A percentile compares a stretch with the other conserved stretches of the same genome.
phyloP scores from a whole-genome alignment of 2,797 vertebrate genomes.

The Acestrorhynchus altus region DNA sequence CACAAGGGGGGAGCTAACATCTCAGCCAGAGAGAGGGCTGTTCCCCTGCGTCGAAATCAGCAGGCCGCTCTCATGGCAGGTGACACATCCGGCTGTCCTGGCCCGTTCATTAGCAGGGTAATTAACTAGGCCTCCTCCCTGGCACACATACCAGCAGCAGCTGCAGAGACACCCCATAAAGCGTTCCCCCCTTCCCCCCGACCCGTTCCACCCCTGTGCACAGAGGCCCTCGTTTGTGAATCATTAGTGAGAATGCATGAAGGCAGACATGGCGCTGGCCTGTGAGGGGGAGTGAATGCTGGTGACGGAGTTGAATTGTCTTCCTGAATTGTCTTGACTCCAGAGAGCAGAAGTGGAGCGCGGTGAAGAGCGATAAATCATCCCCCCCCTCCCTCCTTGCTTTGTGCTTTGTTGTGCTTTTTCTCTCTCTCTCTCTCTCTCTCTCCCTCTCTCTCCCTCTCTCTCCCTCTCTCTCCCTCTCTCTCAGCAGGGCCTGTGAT shows the following conservation, averaged over 20 bases:
- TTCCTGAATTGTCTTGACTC: constrained; percentile 51
- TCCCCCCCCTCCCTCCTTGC: constrained; percentile 59
- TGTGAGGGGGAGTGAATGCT: constrained; percentile 32
- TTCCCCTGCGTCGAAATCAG: constrained; percentile 42
- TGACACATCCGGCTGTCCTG: constrained; percentile 42
- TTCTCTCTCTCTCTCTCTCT: constrained; percentile 3
- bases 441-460: background rate
- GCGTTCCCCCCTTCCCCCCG: background rate
- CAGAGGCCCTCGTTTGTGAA: constrained; percentile 43
- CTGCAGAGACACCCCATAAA: constrained; percentile 31
- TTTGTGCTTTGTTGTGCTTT: constrained; percentile 71
- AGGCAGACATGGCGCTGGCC: constrained; percentile 27
- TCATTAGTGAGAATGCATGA: constrained; percentile 36
- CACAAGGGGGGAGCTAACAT: constrained; percentile 16
- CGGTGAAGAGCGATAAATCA: constrained; percentile 69
- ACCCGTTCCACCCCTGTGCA: background rate
- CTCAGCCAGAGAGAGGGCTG: constrained; percentile 7
- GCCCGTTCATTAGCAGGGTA: constrained; percentile 58
- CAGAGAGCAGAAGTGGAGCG: constrained; percentile 61
- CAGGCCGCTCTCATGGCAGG: constrained; percentile 44
- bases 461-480: background rate
- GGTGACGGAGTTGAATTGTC: constrained; percentile 45
- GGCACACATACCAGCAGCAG: constrained; percentile 50
- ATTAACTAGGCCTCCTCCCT: constrained; percentile 54
- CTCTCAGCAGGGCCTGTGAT: constrained; percentile 64